Percentiles rank a stretch among this genome's conserved stretches.
phyloP scores from a whole-genome alignment of 2,888 invertebrate genomes.

The Anthrax anthrax region DNA sequence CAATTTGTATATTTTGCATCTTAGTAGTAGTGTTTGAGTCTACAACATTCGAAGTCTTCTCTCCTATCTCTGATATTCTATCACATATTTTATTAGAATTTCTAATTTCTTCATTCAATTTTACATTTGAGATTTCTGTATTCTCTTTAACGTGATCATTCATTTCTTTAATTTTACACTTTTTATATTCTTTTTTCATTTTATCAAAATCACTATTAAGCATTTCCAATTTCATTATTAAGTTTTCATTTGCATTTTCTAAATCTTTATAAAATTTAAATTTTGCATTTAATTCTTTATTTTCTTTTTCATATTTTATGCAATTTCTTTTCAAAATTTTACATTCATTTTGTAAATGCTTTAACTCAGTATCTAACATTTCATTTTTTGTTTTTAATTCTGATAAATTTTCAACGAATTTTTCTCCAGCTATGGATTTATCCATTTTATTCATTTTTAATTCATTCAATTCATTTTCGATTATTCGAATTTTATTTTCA shows the following conservation, averaged over 20 bases:
- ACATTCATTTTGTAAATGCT: constrained; percentile 24
- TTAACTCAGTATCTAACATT: constrained; percentile 31
- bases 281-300: constrained; percentile 21
- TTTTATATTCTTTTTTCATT: constrained; percentile 23
- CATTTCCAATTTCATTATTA: constrained; percentile 36
- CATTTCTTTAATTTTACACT: constrained; percentile 15
- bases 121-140: constrained; percentile 3
- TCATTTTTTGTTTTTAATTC: constrained; percentile 30
- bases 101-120: constrained; percentile 38
- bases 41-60: constrained; percentile 34
- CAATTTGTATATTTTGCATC: background rate
- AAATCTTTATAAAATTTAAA: constrained; percentile 32
- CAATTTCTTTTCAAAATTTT: constrained; percentile 20
- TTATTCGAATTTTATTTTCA: constrained; percentile 22
- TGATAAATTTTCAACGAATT: constrained; percentile 24
- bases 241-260: constrained; percentile 35
- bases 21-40: background rate
- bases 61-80: too few species aligned
- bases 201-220: constrained; percentile 38
- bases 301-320: constrained; percentile 23
- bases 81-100: too few species aligned
- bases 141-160: background rate
- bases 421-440: constrained; percentile 17
- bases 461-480: constrained; percentile 31
- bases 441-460: constrained; percentile 29